Evolutionary conservation across 2,888 invertebrate species (phyloP).

Genomic region (Lasiommata megera): DNA sequence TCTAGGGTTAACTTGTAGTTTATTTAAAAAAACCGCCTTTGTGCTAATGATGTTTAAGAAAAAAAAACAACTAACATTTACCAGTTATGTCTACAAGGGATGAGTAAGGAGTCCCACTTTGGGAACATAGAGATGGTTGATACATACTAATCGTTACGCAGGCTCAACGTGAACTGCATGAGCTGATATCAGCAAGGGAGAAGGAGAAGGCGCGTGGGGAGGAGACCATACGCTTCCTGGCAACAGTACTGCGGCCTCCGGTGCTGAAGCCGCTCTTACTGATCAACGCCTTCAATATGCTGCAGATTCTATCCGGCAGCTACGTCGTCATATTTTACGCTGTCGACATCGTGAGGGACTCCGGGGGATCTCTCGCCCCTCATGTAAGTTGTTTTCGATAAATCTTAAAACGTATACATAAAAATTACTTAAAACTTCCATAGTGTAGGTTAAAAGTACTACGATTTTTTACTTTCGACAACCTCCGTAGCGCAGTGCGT

Average conservation of each 20-base stretch:
- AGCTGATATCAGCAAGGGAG: slow-evolving; percentile 81
- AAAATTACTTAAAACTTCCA: no score
- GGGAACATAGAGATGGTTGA: no score
- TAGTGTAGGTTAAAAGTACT: no score
- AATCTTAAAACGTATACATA: no score
- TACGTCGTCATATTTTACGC: slow-evolving; percentile 90
- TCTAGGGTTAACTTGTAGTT: no score
- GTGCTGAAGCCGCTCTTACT: slow-evolving; percentile 87
- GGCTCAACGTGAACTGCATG: slow-evolving; percentile 84
- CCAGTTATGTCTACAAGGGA: no score
- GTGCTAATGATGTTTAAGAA: no score
- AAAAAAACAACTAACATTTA: no score
- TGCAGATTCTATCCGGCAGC: slow-evolving; percentile 88
- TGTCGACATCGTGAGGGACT: slow-evolving; percentile 85
- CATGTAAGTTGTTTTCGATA: slow-evolving; percentile 49
- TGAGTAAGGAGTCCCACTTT: no score
- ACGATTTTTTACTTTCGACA: no score
- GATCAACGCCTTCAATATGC: slow-evolving; percentile 86
- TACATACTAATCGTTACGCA: slow-evolving; percentile 38
- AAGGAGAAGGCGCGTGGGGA: slow-evolving; percentile 77
- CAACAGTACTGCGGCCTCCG: slow-evolving; percentile 77
- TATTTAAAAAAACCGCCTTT: no score
- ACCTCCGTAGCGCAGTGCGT: no score
- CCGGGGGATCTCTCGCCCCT: slow-evolving; percentile 70
- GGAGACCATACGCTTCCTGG: slow-evolving; percentile 74